phyloP scores from a whole-genome alignment of 2,113 vertebrate species.

The Ameiurus melas region DNA sequence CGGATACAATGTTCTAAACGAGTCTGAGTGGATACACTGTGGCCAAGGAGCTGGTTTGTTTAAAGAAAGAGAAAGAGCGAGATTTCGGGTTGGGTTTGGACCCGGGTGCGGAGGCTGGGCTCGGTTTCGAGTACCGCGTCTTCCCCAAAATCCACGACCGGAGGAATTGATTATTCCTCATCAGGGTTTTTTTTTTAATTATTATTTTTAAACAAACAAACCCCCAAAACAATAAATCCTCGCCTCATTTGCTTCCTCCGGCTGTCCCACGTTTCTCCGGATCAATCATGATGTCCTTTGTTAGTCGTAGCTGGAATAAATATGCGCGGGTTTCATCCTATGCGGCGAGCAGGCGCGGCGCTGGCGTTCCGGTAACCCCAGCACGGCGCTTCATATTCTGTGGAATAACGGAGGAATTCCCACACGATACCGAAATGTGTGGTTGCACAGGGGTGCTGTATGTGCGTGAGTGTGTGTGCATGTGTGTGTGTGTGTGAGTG shows the following conservation, averaged over 20 bases:
- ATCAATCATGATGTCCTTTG: constrained; percentile 75
- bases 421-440: neutral
- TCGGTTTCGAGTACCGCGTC: neutral
- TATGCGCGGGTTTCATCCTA: constrained; percentile 64
- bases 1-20: neutral
- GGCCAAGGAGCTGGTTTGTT: neutral
- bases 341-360: constrained; percentile 58
- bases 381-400: constrained; percentile 49
- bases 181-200: too few relatives aligned
- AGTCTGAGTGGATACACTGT: neutral
- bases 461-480: neutral
- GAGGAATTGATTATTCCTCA: neutral
- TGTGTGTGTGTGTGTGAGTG: constrained; percentile 42
- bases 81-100: neutral
- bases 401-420: constrained; percentile 30
- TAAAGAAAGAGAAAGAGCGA: too few relatives aligned
- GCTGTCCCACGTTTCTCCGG: constrained; percentile 71
- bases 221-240: neutral
- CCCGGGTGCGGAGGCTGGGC: neutral
- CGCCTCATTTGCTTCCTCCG: constrained; percentile 42
- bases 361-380: constrained; percentile 47
- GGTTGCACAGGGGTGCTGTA: neutral
- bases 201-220: too few relatives aligned
- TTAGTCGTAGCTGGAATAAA: constrained; percentile 72
- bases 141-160: neutral